phyloP scores from a whole-genome alignment of 2,888 invertebrate genomes.

The Adelognathus sp. region DNA sequence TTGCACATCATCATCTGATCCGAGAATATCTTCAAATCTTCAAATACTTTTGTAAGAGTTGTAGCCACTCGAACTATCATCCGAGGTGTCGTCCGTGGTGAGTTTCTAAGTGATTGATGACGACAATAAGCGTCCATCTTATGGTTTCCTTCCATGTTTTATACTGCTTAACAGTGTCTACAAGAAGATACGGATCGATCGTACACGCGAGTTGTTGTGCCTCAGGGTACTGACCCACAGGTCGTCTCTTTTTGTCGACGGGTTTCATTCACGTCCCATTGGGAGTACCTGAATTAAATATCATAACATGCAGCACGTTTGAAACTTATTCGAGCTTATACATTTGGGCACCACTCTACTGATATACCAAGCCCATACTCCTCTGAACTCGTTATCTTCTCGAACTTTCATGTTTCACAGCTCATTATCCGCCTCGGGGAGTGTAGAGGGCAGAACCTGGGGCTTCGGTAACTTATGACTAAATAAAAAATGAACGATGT shows the following conservation, averaged over 20 bases:
- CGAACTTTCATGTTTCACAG: constrained; percentile 32
- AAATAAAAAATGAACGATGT: constrained; percentile 22
- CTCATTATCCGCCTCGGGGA: constrained; percentile 33
- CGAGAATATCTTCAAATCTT: too few species aligned
- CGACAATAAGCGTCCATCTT: too few species aligned
- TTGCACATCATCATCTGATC: too few species aligned
- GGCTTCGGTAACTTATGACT: constrained; percentile 13
- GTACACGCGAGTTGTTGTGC: background rate
- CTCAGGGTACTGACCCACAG: too few species aligned
- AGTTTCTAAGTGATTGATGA: too few species aligned
- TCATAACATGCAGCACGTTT: background rate
- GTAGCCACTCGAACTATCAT: too few species aligned
- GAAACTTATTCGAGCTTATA: background rate
- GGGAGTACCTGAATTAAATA: background rate
- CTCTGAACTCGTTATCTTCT: constrained; percentile 15
- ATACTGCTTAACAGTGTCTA: too few species aligned
- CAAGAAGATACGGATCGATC: too few species aligned
- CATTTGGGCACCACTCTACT: background rate
- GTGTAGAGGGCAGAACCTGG: background rate
- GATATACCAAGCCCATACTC: background rate
- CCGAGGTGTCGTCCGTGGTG: too few species aligned
- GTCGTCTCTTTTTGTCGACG: background rate
- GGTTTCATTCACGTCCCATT: background rate
- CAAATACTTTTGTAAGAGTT: too few species aligned
- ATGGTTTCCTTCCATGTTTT: too few species aligned